phyloP scores from a whole-genome alignment of 1,140 invertebrate species.

The Drusus annulatus region DNA sequence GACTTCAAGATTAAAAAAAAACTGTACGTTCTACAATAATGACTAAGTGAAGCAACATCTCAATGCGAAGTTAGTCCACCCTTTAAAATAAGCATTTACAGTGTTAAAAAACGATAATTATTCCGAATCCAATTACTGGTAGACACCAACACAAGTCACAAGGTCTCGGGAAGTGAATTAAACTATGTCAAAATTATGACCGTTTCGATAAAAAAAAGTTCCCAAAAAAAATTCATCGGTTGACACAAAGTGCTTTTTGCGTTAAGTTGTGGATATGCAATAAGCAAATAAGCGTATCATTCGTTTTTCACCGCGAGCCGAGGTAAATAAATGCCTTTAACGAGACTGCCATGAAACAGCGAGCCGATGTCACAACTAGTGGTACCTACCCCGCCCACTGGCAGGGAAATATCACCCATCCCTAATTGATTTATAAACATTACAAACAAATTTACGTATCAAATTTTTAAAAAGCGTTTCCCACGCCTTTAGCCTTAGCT shows the following conservation, averaged over 20 bases:
- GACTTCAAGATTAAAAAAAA: no score
- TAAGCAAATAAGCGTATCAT: slow-evolving; percentile 13
- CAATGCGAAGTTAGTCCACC: no score
- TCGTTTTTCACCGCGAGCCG: not conserved
- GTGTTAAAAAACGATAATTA: no score
- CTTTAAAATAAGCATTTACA: no score
- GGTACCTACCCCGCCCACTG: not conserved
- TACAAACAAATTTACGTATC: slow-evolving; percentile 20
- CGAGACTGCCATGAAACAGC: not conserved
- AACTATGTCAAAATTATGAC: not conserved
- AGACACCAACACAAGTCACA: not conserved
- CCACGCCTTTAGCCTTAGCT: not conserved
- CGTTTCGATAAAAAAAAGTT: not conserved
- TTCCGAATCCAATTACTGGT: no score
- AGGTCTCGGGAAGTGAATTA: slow-evolving; percentile 6
- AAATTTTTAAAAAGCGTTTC: not conserved
- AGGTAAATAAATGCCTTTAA: not conserved
- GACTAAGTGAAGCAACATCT: no score
- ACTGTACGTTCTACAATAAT: no score
- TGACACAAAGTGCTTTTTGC: not conserved
- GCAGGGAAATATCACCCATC: slow-evolving; percentile 3
- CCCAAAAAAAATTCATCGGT: not conserved
- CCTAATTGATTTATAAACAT: slow-evolving; percentile 8
- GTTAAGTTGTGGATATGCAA: not conserved
- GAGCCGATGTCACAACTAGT: not conserved